phyloP scores from a whole-genome alignment of 2,797 vertebrate species.

The Antrozous pallidus region DNA sequence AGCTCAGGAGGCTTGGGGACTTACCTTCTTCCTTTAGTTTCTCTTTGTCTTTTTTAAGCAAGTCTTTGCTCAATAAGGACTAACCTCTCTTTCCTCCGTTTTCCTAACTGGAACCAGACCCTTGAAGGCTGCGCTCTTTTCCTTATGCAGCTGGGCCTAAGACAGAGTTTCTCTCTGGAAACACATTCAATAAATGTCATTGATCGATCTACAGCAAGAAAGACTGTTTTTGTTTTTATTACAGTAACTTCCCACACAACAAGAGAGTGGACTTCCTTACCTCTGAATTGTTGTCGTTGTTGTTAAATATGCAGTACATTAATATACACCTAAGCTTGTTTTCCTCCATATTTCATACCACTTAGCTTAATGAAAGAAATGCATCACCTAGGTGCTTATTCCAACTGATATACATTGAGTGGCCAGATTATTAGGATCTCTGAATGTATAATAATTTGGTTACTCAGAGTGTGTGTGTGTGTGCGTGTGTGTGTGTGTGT shows the following conservation, averaged over 20 bases:
- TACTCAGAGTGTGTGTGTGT: no score
- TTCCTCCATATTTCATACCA: neutral
- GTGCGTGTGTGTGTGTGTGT: no score
- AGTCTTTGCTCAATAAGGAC: neutral
- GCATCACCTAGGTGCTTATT: neutral
- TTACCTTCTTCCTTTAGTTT: neutral
- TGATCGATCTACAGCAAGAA: neutral
- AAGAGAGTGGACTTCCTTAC: neutral
- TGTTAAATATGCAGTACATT: neutral
- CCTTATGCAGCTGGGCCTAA: accelerated
- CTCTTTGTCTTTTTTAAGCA: neutral
- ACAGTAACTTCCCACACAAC: neutral
- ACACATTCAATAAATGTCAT: neutral
- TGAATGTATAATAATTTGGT: no score
- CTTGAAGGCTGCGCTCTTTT: neutral
- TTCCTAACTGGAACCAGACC: neutral
- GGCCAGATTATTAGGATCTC: no score
- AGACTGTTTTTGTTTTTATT: neutral
- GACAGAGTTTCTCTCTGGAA: neutral
- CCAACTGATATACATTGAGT: neutral
- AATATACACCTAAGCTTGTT: neutral
- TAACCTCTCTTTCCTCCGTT: neutral
- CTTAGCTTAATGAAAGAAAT: slow-evolving; percentile 34
- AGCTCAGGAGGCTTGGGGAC: neutral
- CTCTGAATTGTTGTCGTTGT: neutral